phyloP scores from a whole-genome alignment of 2,888 invertebrate genomes.

The Podabrus alpinus region DNA sequence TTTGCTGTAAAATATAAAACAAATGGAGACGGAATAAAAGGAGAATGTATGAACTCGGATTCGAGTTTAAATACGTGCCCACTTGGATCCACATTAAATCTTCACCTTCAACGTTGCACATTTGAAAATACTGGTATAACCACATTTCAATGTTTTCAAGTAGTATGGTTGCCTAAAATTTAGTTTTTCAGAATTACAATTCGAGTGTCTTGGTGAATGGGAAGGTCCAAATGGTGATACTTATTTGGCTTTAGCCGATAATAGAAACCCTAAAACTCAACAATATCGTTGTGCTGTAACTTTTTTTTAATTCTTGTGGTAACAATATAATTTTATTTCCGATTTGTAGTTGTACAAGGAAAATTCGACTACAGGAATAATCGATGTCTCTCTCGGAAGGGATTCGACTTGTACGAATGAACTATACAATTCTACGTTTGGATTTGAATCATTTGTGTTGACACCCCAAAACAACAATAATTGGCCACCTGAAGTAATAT shows the following conservation, averaged over 20 bases:
- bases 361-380: constrained; percentile 58
- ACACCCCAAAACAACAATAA: constrained; percentile 48
- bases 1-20: constrained; percentile 63
- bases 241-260: constrained; percentile 63
- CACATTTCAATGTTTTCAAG: not conserved
- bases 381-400: constrained; percentile 64
- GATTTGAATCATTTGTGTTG: constrained; percentile 63
- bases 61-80: constrained; percentile 67
- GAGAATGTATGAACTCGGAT: constrained; percentile 60
- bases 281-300: constrained; percentile 67
- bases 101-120: constrained; percentile 62
- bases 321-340: not conserved
- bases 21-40: constrained; percentile 55
- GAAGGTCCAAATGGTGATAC: constrained; percentile 59
- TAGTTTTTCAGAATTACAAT: constrained; percentile 58
- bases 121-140: constrained; percentile 61
- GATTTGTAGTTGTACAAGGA: constrained; percentile 55
- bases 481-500: constrained; percentile 53
- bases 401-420: constrained; percentile 67
- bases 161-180: not conserved
- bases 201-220: constrained; percentile 70
- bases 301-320: constrained; percentile 11
- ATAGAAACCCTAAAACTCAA: constrained; percentile 51
- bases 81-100: constrained; percentile 61
- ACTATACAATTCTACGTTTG: constrained; percentile 57